Percentiles rank a stretch among this genome's conserved stretches.
Evolutionary conservation across 2,797 vertebrate species (phyloP).

Genomic region (Enteromius thamalakanensis): DNA sequence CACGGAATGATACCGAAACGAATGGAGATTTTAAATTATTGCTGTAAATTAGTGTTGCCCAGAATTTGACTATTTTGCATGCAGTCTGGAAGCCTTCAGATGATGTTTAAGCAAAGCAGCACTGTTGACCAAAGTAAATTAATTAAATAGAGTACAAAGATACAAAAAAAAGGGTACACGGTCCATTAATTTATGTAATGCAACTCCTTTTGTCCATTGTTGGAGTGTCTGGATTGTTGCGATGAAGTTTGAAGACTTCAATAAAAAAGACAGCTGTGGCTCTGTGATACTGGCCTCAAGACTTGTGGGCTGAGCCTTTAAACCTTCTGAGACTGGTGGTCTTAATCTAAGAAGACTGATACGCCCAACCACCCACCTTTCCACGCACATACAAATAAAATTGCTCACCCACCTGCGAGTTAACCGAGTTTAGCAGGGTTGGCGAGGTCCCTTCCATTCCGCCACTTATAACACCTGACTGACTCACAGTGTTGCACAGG

Average conservation of each 20-base stretch:
- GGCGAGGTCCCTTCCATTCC: conserved; percentile 11
- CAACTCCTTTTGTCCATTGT: conserved; percentile 2
- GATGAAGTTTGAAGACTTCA: conserved; percentile 6
- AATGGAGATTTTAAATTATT: neutral
- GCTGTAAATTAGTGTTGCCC: neutral
- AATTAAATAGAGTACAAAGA: neutral
- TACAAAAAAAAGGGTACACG: neutral
- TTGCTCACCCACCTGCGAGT: conserved; percentile 20
- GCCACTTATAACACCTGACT: conserved; percentile 48
- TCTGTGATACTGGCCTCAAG: conserved; percentile 2
- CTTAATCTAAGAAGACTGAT: conserved; percentile 19
- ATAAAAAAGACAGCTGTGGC: neutral
- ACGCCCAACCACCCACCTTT: conserved; percentile 5
- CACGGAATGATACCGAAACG: neutral
- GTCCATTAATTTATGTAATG: conserved; percentile 1
- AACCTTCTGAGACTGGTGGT: conserved; percentile 22
- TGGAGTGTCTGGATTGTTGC: conserved; percentile 9
- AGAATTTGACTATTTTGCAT: neutral
- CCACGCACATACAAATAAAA: conserved; percentile 38
- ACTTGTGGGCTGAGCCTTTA: conserved; percentile 20
- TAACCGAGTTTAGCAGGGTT: conserved; percentile 33
- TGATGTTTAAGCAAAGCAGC: neutral
- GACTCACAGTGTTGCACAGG: conserved; percentile 45
- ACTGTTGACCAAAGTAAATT: neutral
- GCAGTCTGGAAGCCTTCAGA: neutral